Base-by-base conservation (phyloP, 2,113 vertebrate genomes). In the Corythoichthys haematopterus region DNA sequence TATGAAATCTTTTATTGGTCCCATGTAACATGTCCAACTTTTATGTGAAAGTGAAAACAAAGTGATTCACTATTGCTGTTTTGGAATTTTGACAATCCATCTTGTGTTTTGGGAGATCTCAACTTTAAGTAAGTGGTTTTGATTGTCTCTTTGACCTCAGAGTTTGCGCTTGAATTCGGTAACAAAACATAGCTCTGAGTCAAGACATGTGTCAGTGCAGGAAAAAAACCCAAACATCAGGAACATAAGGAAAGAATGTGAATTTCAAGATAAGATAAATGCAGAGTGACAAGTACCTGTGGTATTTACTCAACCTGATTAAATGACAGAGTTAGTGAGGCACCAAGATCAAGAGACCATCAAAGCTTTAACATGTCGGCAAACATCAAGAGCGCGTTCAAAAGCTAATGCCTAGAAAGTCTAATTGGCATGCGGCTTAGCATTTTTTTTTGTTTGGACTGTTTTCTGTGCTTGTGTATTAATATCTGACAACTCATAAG, bases 241-340 rank as follows among this genome's bases (percentile, higher is more conserved):
- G 45, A 85, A 78, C 84, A 85, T 84, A 69, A 79, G 83, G 78
- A 84, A 81, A 3, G 45, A 80, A 84, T 86, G 73, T 69, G 64
- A 28, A 48, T 62, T 61, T 68, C n/a, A 70, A 60, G 52, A 71
- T 61, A 33, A 65, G 45, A 37, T 13, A 70, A 43, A 52, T 13
- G 35, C 65, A 71, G 61, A 53, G 64, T 46, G 59, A 83, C 77
- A 79, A 77, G 71, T 78, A 85, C 74, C 82, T 77, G 78, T 71
- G 70, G 66, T 81, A 75, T 82, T 85, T n/a, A 71, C 40, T 0
- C 38, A 65, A 28, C 60, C 64, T 37, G 11, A 61, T 68, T 79
- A 72, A 78, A 60, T 74, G 72, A 67, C 50, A 77, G 64, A 60
- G 76, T 0, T 46, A 65, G 68, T 56, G 43, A 65, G 66, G 70